Percentiles rank a stretch among this genome's conserved stretches.
phyloP scores from a whole-genome alignment of 2,113 vertebrate genomes.

The Odobenus rosmarus region DNA sequence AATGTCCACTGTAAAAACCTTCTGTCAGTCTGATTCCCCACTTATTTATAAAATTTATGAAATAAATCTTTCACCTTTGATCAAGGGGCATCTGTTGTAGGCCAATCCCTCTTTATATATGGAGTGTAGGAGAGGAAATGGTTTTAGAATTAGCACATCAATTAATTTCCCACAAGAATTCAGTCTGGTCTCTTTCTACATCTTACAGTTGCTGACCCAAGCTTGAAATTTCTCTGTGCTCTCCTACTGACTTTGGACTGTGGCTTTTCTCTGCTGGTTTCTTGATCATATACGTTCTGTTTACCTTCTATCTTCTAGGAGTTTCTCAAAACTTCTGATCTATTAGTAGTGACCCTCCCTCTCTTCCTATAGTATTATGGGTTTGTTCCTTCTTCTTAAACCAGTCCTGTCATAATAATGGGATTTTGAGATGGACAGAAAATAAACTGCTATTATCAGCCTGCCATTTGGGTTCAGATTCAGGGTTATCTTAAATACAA shows the following conservation, averaged over 20 bases:
- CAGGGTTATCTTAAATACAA: background rate
- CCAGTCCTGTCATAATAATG: background rate
- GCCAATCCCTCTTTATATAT: background rate
- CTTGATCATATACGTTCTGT: background rate
- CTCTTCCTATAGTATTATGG: background rate
- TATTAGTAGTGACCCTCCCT: background rate
- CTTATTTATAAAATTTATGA: constrained; percentile 17
- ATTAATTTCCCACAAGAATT: background rate
- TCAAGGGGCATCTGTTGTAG: background rate
- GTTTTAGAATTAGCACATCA: background rate
- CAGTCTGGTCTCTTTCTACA: background rate
- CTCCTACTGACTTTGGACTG: background rate
- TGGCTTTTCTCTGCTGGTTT: constrained; percentile 2
- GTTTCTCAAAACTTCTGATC: constrained; percentile 37
- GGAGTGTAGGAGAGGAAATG: background rate
- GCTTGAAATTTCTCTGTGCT: background rate
- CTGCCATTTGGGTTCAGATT: background rate
- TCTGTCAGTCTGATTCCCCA: background rate
- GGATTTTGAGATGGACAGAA: background rate
- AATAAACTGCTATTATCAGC: background rate
- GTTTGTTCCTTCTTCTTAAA: constrained; percentile 17
- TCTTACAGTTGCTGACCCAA: background rate
- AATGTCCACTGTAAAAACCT: background rate
- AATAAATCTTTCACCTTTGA: background rate
- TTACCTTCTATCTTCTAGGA: background rate